A percentile compares a stretch with the other conserved stretches of the same genome.
Evolutionary conservation across 2,888 invertebrate species (phyloP).

Genomic region (Heterodera filipjevi): DNA sequence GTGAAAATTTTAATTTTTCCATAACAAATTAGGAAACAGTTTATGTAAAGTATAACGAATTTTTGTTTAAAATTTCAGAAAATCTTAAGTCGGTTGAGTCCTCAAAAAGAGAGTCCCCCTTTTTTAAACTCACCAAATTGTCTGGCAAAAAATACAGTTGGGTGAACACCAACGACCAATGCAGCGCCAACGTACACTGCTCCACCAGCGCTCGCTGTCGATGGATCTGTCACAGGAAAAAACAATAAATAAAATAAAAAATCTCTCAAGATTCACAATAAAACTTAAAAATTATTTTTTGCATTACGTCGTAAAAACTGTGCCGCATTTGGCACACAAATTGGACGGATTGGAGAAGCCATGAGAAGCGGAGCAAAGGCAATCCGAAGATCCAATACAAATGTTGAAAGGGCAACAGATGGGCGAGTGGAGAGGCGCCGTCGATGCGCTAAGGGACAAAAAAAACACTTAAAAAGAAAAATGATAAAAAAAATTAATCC

Average conservation of each 20-base stretch:
- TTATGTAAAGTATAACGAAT: too few relatives aligned
- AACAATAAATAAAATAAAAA: not conserved
- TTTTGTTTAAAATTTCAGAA: too few relatives aligned
- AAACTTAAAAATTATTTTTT: too few relatives aligned
- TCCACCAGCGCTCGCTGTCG: slow-evolving; percentile 44
- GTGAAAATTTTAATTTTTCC: too few relatives aligned
- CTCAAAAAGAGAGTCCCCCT: slow-evolving; percentile 23
- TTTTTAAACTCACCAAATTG: slow-evolving; percentile 47
- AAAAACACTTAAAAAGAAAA: too few relatives aligned
- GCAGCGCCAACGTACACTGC: slow-evolving; percentile 52
- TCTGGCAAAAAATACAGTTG: slow-evolving; percentile 61
- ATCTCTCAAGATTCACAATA: too few relatives aligned
- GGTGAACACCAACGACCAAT: slow-evolving; percentile 56
- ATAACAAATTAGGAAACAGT: too few relatives aligned
- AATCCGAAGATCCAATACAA: slow-evolving; percentile 60
- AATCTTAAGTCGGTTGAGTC: too few relatives aligned
- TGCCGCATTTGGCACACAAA: slow-evolving; percentile 58
- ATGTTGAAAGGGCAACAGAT: slow-evolving; percentile 60
- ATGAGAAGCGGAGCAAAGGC: slow-evolving; percentile 59
- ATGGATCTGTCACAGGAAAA: slow-evolving; percentile 41
- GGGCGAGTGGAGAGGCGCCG: slow-evolving; percentile 45
- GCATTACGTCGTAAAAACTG: slow-evolving; percentile 53
- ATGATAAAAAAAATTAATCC: too few relatives aligned
- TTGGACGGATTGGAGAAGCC: slow-evolving; percentile 57
- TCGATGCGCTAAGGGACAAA: slow-evolving; percentile 32